A percentile compares a stretch with the other conserved stretches of the same genome.
phyloP scores from a whole-genome alignment of 2,113 vertebrate species.

The Hippocampus comes region DNA sequence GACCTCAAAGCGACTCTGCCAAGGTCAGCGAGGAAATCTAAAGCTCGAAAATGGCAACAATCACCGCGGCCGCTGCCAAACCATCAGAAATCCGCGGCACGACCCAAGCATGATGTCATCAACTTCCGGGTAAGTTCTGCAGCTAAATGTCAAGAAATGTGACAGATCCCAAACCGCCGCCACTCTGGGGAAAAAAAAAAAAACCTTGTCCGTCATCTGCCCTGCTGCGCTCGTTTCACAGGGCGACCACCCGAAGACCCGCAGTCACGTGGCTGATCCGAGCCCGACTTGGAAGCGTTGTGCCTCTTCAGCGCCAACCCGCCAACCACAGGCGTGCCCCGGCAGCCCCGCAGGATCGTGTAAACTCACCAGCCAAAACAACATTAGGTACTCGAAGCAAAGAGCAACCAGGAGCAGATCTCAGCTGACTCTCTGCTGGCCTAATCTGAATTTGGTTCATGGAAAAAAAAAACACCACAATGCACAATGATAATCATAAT shows the following conservation, averaged over 20 bases:
- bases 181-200: not conserved
- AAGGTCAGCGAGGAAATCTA: constrained; percentile 35
- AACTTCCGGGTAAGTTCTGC: not conserved
- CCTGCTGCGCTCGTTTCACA: not conserved
- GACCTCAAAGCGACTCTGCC: constrained; percentile 41
- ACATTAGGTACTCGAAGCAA: not conserved
- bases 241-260: constrained; percentile 42
- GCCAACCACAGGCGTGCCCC: not conserved
- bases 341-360: not conserved
- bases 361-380: not conserved
- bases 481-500: not conserved
- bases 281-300: constrained; percentile 17
- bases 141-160: not conserved
- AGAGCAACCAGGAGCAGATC: not conserved
- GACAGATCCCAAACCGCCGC: not conserved
- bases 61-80: not conserved
- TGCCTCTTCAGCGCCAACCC: constrained; percentile 21
- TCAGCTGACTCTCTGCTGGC: not conserved
- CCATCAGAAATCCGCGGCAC: not conserved
- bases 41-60: constrained; percentile 9
- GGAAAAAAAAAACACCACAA: too few species aligned
- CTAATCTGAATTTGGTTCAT: not conserved
- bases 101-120: not conserved
- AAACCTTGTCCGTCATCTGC: not conserved
- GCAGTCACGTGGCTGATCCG: constrained; percentile 26